These are phyloP conservation scores for Mus spretus DNA, from an alignment of 2,797 vertebrate species.

Conservation along the genomic window DNA sequence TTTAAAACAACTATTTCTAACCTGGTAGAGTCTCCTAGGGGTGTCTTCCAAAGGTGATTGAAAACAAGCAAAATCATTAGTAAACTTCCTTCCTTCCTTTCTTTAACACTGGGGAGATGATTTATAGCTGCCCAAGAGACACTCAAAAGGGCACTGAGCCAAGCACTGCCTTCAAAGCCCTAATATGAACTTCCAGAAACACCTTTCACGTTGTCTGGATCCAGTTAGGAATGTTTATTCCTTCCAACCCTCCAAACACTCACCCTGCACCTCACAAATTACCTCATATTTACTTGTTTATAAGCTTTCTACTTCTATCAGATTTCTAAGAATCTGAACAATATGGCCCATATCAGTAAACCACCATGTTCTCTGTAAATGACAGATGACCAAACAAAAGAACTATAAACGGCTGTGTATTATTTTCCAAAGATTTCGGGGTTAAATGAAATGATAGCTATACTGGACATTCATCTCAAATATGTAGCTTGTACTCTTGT, in stretches of 20 bases:
- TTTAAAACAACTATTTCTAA: not conserved
- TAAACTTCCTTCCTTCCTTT: slow-evolving; percentile 13
- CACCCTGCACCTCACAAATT: not conserved
- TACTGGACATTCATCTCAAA: slow-evolving; percentile 3
- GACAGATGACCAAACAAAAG: not conserved
- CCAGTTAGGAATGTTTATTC: not conserved
- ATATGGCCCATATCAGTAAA: not conserved
- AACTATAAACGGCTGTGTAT: not conserved
- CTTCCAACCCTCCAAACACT: not conserved
- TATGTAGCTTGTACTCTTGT: not conserved
- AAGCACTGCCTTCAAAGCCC: not conserved
- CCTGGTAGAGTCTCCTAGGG: not conserved
- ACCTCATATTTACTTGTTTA: not conserved
- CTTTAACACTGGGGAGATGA: not conserved
- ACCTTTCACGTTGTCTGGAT: slow-evolving; percentile 8
- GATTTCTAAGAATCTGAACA: slow-evolving; percentile 7
- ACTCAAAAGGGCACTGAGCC: not conserved
- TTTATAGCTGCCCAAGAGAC: not conserved
- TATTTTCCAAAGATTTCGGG: slow-evolving; percentile 1
- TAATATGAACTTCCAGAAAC: not conserved
- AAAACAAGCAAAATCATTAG: slow-evolving; percentile 42
- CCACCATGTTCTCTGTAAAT: not conserved
- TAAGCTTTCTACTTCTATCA: not conserved
- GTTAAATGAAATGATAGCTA: not conserved
- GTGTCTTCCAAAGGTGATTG: not conserved